Conservation (phyloP, 2,888 invertebrate species). For the Eristalinus sepulchralis region DNA sequence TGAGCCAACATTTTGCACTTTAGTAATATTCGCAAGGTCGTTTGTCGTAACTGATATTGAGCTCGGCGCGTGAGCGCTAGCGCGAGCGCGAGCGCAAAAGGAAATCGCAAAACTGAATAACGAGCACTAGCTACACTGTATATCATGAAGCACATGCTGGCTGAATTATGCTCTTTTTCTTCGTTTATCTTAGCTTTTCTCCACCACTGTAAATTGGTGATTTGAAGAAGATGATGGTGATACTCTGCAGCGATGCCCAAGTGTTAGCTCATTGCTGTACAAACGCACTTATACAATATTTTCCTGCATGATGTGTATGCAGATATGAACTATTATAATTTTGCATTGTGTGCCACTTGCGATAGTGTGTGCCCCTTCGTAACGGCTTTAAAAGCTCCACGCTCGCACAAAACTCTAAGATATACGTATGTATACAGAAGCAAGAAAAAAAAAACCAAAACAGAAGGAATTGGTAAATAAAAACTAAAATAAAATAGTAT, state of each 20-base stretch:
- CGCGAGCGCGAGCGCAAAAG: conserved; percentile 60
- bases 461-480: conserved; percentile 54
- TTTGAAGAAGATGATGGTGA: conserved; percentile 50
- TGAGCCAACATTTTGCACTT: conserved; percentile 70
- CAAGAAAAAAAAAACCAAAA: conserved; percentile 16
- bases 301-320: neutral
- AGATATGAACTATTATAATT: conserved; percentile 55
- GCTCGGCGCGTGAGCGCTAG: conserved; percentile 59
- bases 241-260: conserved; percentile 18
- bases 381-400: conserved; percentile 69
- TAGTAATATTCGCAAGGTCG: conserved; percentile 71
- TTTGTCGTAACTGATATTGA: conserved; percentile 71
- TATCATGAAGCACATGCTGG: neutral
- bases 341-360: conserved; percentile 45
- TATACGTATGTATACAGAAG: neutral
- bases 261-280: conserved; percentile 2
- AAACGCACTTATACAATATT: conserved; percentile 35
- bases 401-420: conserved; percentile 18
- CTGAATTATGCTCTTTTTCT: neutral
- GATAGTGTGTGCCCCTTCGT: conserved; percentile 62
- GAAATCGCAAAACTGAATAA: conserved; percentile 55
- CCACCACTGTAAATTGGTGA: conserved; percentile 13
- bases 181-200: conserved; percentile 28
- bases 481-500: conserved; percentile 60
- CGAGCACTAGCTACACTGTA: conserved; percentile 12